These are phyloP conservation scores for Nibea albiflora DNA, from an alignment of 2,113 vertebrate species.

Conservation along the genomic window DNA sequence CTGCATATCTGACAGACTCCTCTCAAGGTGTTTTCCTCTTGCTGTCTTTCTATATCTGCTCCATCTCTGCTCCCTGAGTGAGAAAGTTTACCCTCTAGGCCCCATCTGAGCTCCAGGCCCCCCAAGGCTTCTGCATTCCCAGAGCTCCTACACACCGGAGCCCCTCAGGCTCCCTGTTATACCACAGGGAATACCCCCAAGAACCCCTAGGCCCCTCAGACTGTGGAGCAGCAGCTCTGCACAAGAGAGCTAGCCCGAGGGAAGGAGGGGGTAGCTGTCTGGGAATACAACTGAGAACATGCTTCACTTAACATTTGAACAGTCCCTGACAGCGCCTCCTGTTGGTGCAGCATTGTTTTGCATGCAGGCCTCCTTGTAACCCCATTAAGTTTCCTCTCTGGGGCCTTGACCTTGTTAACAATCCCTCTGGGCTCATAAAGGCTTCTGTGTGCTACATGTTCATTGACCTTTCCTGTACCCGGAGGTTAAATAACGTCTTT, in stretches of 20 bases:
- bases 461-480: constrained; percentile 75
- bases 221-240: constrained; percentile 75
- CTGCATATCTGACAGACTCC: constrained; percentile 72
- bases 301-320: constrained; percentile 70
- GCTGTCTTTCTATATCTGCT: constrained; percentile 69
- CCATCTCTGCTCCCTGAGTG: constrained; percentile 76
- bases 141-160: constrained; percentile 75
- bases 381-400: constrained; percentile 67
- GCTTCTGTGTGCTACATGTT: constrained; percentile 68
- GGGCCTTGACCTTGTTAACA: constrained; percentile 78
- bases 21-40: constrained; percentile 81
- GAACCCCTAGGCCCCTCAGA: constrained; percentile 80
- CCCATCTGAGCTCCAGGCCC: constrained; percentile 84
- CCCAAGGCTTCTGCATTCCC: constrained; percentile 79
- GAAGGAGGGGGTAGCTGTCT: constrained; percentile 64
- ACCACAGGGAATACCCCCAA: constrained; percentile 81
- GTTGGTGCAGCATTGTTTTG: constrained; percentile 66
- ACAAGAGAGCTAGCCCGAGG: constrained; percentile 72
- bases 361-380: constrained; percentile 56
- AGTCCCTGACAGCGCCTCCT: constrained; percentile 76
- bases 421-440: constrained; percentile 68
- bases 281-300: constrained; percentile 78
- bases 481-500: constrained; percentile 71
- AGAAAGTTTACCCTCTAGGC: constrained; percentile 77
- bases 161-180: constrained; percentile 75